A percentile compares a stretch with the other conserved stretches of the same genome.
Conservation (phyloP, 92 coral and sea anemone genomes). For the Diadumene lineata region DNA sequence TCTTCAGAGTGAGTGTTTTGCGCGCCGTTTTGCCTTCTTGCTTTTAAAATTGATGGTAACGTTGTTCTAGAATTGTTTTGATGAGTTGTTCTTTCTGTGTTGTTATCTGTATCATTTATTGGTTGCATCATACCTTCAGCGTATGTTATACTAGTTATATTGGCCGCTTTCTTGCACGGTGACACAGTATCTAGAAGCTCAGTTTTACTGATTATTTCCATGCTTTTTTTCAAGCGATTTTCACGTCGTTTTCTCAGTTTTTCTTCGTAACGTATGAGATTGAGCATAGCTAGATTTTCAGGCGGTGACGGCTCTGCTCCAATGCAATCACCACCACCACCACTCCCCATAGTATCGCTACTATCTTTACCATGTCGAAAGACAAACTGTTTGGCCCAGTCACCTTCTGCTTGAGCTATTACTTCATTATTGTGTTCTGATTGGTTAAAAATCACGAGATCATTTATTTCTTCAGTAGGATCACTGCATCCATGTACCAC, state of each 20-base stretch:
- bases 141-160: constrained; percentile 13
- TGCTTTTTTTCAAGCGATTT: constrained; percentile 18
- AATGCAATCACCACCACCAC: background rate
- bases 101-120: background rate
- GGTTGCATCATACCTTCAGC: constrained; percentile 44
- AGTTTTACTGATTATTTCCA: constrained; percentile 11
- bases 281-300: constrained; percentile 5
- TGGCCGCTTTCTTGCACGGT: background rate
- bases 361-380: background rate
- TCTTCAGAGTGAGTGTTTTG: no score
- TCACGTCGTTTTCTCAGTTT: constrained; percentile 22
- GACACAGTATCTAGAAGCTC: constrained; percentile 15
- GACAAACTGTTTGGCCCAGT: background rate
- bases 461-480: background rate
- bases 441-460: constrained; percentile 18
- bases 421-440: constrained; percentile 5
- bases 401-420: background rate
- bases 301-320: background rate
- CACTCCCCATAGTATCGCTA: background rate
- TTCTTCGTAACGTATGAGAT: constrained; percentile 24
- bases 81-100: background rate
- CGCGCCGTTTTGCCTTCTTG: no score
- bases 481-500: background rate
- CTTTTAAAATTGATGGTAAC: constrained; percentile 5
- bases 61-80: background rate